phyloP scores from a whole-genome alignment of 2,113 vertebrate species.

The Micromys minutus region DNA sequence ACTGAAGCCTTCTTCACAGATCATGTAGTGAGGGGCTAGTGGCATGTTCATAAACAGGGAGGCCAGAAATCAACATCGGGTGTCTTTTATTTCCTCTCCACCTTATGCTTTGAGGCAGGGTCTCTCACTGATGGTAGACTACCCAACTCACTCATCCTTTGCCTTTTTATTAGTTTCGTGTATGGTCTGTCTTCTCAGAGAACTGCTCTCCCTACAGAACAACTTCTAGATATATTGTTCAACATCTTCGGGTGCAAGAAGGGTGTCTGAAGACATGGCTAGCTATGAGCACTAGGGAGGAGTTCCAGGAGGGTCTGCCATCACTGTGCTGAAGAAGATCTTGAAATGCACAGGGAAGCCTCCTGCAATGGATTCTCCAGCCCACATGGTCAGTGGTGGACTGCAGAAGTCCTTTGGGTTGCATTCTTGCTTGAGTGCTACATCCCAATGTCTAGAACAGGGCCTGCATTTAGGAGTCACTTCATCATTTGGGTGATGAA shows the following conservation, averaged over 20 bases:
- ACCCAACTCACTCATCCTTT: too few relatives aligned
- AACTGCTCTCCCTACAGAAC: not conserved
- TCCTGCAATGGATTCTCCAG: not conserved
- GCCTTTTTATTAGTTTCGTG: not conserved
- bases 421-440: accelerated
- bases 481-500: not conserved
- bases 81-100: not conserved
- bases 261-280: too few relatives aligned
- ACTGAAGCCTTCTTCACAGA: not conserved
- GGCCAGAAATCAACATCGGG: not conserved
- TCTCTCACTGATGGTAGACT: not conserved
- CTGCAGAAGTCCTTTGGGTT: too few relatives aligned
- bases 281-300: not conserved
- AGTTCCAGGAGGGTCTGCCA: not conserved
- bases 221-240: not conserved
- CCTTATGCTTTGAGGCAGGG: not conserved
- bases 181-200: not conserved
- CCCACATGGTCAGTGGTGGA: accelerated
- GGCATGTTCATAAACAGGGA: not conserved
- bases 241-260: not conserved
- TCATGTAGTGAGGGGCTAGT: too few relatives aligned
- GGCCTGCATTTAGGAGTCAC: not conserved
- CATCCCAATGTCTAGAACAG: not conserved
- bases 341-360: accelerated
- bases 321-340: not conserved